A percentile compares a stretch with the other conserved stretches of the same genome.
Conservation (phyloP, 2,888 invertebrate genomes). For the Agrochola lota region DNA sequence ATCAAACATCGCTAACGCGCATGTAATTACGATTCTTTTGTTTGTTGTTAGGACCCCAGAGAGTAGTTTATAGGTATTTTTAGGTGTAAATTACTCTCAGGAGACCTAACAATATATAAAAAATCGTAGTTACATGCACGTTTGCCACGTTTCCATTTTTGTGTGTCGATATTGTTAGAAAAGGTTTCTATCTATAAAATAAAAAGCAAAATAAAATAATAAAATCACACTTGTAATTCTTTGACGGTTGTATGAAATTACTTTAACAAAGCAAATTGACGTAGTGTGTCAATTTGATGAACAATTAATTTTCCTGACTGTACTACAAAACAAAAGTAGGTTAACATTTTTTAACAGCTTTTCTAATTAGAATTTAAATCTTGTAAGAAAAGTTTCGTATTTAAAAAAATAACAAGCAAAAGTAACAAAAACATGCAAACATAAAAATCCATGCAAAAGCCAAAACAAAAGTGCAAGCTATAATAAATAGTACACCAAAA, state of each 20-base stretch:
- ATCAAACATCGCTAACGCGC: too few species aligned
- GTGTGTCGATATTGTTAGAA: background rate
- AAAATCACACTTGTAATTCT: background rate
- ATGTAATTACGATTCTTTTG: too few species aligned
- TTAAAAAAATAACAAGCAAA: background rate
- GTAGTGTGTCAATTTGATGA: background rate
- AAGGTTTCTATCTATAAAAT: background rate
- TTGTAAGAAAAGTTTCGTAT: background rate
- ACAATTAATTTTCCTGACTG: background rate
- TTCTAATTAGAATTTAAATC: background rate
- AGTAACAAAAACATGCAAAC: background rate
- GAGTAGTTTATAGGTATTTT: too few species aligned
- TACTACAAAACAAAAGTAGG: background rate
- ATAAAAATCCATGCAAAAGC: conserved; percentile 55
- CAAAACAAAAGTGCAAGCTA: conserved; percentile 59
- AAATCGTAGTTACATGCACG: too few species aligned
- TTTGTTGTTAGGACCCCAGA: too few species aligned
- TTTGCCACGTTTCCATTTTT: too few species aligned
- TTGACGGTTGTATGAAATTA: background rate
- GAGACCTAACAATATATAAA: too few species aligned
- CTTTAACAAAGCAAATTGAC: background rate
- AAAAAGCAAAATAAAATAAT: background rate
- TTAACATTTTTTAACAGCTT: too few species aligned
- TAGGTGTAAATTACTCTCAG: too few species aligned
- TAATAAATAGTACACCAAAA: conserved; percentile 18